phyloP scores from a whole-genome alignment of 1,140 invertebrate species.

The Formica selysi region DNA sequence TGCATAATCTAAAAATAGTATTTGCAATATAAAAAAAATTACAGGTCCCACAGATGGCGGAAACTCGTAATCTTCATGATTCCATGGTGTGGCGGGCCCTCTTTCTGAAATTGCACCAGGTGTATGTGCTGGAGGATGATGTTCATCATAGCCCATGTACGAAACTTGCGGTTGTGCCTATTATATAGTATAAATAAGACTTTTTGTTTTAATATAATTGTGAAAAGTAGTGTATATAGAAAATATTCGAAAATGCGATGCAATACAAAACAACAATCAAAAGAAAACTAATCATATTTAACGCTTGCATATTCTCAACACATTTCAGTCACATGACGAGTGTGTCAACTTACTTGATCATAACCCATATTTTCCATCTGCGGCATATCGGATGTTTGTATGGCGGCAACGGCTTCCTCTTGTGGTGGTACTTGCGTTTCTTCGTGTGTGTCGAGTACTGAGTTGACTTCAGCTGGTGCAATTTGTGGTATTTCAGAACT shows the following conservation, averaged over 20 bases:
- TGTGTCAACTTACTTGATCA: conserved; percentile 84
- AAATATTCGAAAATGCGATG: background rate
- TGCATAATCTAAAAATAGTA: conserved; percentile 13
- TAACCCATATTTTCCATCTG: conserved; percentile 91
- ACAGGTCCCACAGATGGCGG: conserved; percentile 93
- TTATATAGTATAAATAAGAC: conserved; percentile 36
- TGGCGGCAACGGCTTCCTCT: conserved; percentile 73
- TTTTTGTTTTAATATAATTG: conserved; percentile 5
- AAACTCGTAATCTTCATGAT: conserved; percentile 93
- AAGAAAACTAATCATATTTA: background rate
- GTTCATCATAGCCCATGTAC: conserved; percentile 93
- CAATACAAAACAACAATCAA: background rate
- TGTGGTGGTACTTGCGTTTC: conserved; percentile 71
- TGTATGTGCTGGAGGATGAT: conserved; percentile 88
- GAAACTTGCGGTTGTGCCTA: conserved; percentile 86
- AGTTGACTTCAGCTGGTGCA: conserved; percentile 85
- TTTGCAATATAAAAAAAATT: conserved; percentile 80
- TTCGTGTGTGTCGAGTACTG: conserved; percentile 74
- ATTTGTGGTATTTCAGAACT: conserved; percentile 86
- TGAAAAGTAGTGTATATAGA: background rate
- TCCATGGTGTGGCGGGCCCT: conserved; percentile 90
- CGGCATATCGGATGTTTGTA: conserved; percentile 81
- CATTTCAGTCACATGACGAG: background rate
- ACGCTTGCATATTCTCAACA: background rate
- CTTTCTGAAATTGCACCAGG: conserved; percentile 89